phyloP scores from a whole-genome alignment of 2,113 vertebrate genomes.

The Jaculus jaculus region DNA sequence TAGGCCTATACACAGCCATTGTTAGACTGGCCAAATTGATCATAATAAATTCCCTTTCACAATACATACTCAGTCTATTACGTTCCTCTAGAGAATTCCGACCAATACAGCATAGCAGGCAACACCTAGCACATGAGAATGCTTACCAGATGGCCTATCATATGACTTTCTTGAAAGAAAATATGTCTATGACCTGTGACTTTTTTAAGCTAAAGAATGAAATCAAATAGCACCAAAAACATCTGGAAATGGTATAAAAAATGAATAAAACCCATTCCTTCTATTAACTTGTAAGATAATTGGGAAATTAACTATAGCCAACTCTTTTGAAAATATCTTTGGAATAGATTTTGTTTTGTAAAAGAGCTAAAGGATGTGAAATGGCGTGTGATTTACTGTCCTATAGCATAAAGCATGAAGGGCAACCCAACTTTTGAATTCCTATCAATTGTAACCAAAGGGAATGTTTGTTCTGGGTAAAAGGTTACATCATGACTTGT shows the following conservation, averaged over 20 bases:
- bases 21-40: too few species aligned
- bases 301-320: not conserved
- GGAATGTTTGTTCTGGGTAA: not conserved
- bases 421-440: not conserved
- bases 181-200: not conserved
- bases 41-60: too few species aligned
- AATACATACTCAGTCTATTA: too few species aligned
- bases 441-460: not conserved
- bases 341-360: not conserved
- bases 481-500: not conserved
- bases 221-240: not conserved
- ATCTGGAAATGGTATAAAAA: not conserved
- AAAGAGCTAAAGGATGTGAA: not conserved
- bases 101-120: not conserved
- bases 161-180: not conserved
- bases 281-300: not conserved
- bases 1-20: too few species aligned
- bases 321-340: conserved; percentile 1
- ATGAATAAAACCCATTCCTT: not conserved
- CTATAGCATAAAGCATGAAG: not conserved
- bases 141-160: not conserved
- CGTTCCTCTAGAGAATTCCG: too few species aligned
- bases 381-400: not conserved
- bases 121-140: not conserved
- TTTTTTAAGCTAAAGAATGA: conserved; percentile 21